Evolutionary conservation across 2,113 vertebrate species (phyloP).

Genomic region (Grus americana): DNA sequence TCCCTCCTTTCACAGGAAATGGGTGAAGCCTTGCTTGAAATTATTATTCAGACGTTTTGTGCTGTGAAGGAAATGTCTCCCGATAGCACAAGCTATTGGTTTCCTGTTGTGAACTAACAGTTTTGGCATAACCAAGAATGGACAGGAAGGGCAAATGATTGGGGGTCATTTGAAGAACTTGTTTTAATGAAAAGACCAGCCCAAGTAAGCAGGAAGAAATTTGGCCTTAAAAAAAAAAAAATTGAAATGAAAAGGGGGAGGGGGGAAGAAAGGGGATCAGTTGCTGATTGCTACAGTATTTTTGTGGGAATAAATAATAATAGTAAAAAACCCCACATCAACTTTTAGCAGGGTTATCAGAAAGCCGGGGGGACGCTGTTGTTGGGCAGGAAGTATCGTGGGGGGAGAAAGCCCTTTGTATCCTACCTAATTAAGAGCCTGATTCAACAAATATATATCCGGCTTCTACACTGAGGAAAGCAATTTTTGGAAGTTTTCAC

Average conservation of each 20-base stretch:
- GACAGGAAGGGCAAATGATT: conserved; percentile 70
- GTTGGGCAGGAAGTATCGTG: background rate
- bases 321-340: background rate
- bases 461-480: conserved; percentile 31
- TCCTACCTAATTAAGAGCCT: conserved; percentile 45
- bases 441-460: conserved; percentile 62
- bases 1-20: conserved; percentile 88
- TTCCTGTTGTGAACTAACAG: conserved; percentile 91
- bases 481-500: conserved; percentile 44
- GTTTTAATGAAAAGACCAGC: conserved; percentile 45
- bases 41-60: conserved; percentile 86
- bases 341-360: background rate
- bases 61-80: conserved; percentile 89
- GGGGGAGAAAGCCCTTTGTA: conserved; percentile 16
- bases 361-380: background rate
- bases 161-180: conserved; percentile 63
- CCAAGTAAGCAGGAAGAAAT: background rate
- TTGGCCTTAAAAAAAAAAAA: background rate
- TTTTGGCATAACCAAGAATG: conserved; percentile 70
- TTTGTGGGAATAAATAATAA: background rate
- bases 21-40: conserved; percentile 85
- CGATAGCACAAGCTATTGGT: conserved; percentile 87
- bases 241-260: background rate
- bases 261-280: background rate
- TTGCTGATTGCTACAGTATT: background rate